Conservation (phyloP, 2,797 vertebrate genomes). For the Trachurus trachurus region DNA sequence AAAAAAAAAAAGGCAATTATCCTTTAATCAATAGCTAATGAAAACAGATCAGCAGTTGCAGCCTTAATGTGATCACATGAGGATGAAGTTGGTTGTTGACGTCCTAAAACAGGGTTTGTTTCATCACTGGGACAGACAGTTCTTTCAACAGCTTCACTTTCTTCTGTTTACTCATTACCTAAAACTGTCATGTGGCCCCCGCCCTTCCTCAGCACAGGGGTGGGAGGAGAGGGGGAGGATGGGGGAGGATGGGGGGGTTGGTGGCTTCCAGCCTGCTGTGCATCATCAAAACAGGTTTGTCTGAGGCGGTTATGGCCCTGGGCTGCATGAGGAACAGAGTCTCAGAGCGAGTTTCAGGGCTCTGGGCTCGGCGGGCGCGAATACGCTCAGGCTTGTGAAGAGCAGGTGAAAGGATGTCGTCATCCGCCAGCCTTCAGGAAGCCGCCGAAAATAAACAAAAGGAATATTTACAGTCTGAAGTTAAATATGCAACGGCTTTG, state of each 20-base stretch:
- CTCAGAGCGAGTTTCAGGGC: constrained; percentile 28
- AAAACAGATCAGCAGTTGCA: not conserved
- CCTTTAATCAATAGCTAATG: not conserved
- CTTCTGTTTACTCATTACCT: constrained; percentile 63
- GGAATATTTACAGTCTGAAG: constrained; percentile 47
- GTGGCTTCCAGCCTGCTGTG: constrained; percentile 47
- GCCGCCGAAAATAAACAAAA: constrained; percentile 52
- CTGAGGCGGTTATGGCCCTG: constrained; percentile 65
- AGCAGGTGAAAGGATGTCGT: constrained; percentile 56
- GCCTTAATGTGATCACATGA: not conserved
- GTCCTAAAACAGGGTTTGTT: constrained; percentile 1
- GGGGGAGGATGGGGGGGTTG: too few relatives aligned
- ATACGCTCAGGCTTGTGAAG: constrained; percentile 41
- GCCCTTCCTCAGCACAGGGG: constrained; percentile 9
- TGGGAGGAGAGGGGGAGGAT: not conserved
- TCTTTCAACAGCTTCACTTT: constrained; percentile 28
- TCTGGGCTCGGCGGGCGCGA: constrained; percentile 3
- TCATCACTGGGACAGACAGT: constrained; percentile 8
- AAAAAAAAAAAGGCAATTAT: too few relatives aligned
- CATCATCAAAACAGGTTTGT: constrained; percentile 70
- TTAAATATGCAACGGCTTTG: constrained; percentile 13
- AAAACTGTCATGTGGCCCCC: constrained; percentile 47
- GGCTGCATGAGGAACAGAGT: constrained; percentile 51
- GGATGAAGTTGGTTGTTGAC: not conserved
- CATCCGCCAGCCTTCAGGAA: constrained; percentile 49